Base-by-base conservation (phyloP, 2,888 invertebrate genomes). In the Leucania comma region DNA sequence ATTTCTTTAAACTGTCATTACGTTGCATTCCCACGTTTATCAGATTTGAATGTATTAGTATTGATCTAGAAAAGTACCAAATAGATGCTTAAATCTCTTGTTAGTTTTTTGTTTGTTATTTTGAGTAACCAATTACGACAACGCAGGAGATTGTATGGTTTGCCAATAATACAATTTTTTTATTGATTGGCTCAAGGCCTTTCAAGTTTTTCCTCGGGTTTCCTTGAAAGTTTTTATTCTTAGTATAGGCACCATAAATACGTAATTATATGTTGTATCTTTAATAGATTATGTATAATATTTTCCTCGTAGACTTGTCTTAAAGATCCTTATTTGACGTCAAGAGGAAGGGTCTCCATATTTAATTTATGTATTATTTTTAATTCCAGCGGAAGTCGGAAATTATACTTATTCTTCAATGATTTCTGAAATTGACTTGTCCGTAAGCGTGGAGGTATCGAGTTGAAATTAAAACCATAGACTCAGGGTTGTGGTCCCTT, bases 251-350 rank as follows among this genome's bases (percentile, higher is more conserved):
- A 53, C 3, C 20, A 10, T n/a, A 32, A 22, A 12, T 61, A 50
- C 14, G 12, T 51, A 51, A n/a, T 38, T 26, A 48, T 29, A 50
- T 24, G 17, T 38, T 29, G 4, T 26, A 29, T n/a, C 17, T 32
- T 5, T 35, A n/a, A 38, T 50, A 57, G 22, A 24, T 68, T 54
- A 59, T 9, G 5, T 42, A n/a, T 14, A 50, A 46, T 51, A 67
- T 73, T 73, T 67, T 73, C 73, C 68, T 73, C 35, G 42, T 66
- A 50, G 3, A 62, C 56, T 50, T 32, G 24, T 32, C 32, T 51
- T 26, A 1, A 42, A 35, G n/a, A 58, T 51, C 29, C 29, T 24
- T 32, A 32, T 1, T 42, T 6, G 29, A 51, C 32, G 10, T 8
- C 4, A 68, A n/a, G 53, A 53, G 4, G 65, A 17, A 24, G 2